Base-by-base conservation (phyloP, 2,113 vertebrate genomes). In the Spea bombifrons region DNA sequence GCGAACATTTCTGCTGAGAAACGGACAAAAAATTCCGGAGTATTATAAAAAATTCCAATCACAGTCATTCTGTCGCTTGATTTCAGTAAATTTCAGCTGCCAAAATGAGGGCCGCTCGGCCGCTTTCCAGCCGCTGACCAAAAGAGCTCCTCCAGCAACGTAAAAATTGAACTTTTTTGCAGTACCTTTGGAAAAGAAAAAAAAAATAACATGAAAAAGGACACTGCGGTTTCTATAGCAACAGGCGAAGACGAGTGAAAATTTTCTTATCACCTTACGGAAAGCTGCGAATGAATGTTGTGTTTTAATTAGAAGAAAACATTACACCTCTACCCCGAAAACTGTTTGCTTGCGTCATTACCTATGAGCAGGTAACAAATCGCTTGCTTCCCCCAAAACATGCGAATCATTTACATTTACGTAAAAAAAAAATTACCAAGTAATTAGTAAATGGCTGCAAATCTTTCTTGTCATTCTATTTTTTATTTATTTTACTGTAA, bases 221-320 rank as follows among this genome's bases (percentile, higher is more conserved):
- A 55, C 7, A 55, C n/a, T 63, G 6, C 46, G 46, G 76, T 78
- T 78, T 57, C 76, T 68, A 53, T 12, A 52, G 76, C 76, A 71
- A 78, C 76, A 8, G 46, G 52, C 8, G 12, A 49, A 78, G 59
- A 71, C 7, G 46, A 71, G 47, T 5, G 47, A 45, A 44, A 47
- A 8, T 61, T 47, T 15, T n/a, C 8, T 53, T 49, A 8, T 71
- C 76, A 78, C 67, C 65, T 78, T 52, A 47, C 43, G 10, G 76
- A 10, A 50, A 65, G 12, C 67, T 52, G 68, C 68, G 71, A 71
- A 78, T 47, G 66, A 78, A 70, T 50, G 46, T 50, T 71, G 17
- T 59, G 53, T 70, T 78, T 65, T 78, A 78, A 78, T 78, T 78
- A 68, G 67, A 49, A 63, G 67, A 49, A 71, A 64, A 71, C 43